These are phyloP conservation scores for Anoplius nigerrimus DNA, from an alignment of 2,888 invertebrate species.

Conservation along the genomic window DNA sequence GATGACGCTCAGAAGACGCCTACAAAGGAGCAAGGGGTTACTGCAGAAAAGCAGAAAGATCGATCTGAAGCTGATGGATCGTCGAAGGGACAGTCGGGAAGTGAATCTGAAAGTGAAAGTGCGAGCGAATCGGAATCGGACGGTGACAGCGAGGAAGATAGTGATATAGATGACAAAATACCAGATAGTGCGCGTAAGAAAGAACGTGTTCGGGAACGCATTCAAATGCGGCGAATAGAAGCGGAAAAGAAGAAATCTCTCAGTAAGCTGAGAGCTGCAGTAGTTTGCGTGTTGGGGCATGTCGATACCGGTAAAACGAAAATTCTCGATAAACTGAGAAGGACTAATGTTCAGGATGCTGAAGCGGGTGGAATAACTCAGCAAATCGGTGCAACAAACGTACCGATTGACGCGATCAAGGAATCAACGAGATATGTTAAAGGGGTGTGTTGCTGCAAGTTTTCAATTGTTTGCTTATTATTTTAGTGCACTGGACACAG, in stretches of 20 bases:
- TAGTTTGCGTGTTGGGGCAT: slow-evolving; percentile 98
- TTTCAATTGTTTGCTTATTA: slow-evolving; percentile 14
- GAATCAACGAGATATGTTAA: slow-evolving; percentile 96
- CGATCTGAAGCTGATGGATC: slow-evolving; percentile 46
- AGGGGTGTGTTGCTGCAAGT: slow-evolving; percentile 83
- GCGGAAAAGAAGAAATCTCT: slow-evolving; percentile 82
- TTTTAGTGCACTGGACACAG: slow-evolving; percentile 71
- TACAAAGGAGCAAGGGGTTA: slow-evolving; percentile 47
- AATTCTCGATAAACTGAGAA: slow-evolving; percentile 94
- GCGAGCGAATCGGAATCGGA: slow-evolving; percentile 78
- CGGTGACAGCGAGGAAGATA: slow-evolving; percentile 76
- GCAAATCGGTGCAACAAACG: slow-evolving; percentile 99
- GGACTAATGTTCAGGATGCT: slow-evolving; percentile 94
- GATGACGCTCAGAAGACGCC: slow-evolving; percentile 59
- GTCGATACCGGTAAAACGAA: slow-evolving; percentile 99
- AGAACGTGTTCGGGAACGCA: slow-evolving; percentile 84
- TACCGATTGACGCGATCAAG: slow-evolving; percentile 95
- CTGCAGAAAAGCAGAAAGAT: slow-evolving; percentile 11
- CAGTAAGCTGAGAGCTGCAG: slow-evolving; percentile 91
- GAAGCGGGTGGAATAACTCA: slow-evolving; percentile 99
- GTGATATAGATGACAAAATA: slow-evolving; percentile 79
- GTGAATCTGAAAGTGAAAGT: slow-evolving; percentile 74
- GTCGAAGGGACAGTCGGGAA: slow-evolving; percentile 74
- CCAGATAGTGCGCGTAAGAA: slow-evolving; percentile 86
- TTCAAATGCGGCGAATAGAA: slow-evolving; percentile 83